phyloP scores from a whole-genome alignment of 2,888 invertebrate species.

The Anagyrus pseudococci region DNA sequence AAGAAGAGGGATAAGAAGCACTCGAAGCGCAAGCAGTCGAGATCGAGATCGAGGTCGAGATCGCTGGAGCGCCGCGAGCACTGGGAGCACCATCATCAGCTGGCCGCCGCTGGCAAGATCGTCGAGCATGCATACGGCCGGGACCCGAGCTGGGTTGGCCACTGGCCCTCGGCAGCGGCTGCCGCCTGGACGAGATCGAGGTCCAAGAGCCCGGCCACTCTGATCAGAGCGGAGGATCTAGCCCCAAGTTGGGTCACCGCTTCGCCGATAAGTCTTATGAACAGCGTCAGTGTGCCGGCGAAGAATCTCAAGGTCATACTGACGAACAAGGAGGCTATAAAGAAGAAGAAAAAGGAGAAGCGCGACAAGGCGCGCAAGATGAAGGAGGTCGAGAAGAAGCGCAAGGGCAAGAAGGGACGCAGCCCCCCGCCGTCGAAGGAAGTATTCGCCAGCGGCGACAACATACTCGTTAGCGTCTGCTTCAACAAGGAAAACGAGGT shows the following conservation, averaged over 20 bases:
- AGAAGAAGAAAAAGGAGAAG: conserved; percentile 63
- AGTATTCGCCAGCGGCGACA: conserved; percentile 91
- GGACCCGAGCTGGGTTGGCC: no score
- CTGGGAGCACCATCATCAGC: conserved; percentile 52
- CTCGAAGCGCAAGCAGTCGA: conserved; percentile 52
- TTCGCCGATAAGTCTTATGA: conserved; percentile 65
- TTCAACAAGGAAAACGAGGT: conserved; percentile 72
- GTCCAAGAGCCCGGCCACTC: conserved; percentile 60
- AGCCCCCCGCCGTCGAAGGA: conserved; percentile 81
- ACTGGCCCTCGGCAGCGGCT: no score
- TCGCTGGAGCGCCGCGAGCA: conserved; percentile 49
- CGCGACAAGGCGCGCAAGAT: conserved; percentile 51
- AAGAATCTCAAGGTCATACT: conserved; percentile 69
- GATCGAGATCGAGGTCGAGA: conserved; percentile 45
- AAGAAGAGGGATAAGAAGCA: conserved; percentile 57
- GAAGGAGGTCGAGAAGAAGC: conserved; percentile 55
- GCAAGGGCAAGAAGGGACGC: conserved; percentile 61
- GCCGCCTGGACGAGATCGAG: conserved; percentile 71
- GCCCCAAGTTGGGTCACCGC: conserved; percentile 64
- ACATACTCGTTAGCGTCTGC: conserved; percentile 90
- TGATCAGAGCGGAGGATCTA: conserved; percentile 41
- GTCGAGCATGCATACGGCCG: conserved; percentile 45
- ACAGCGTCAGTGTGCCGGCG: conserved; percentile 60
- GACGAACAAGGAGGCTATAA: conserved; percentile 65
- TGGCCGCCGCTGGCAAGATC: conserved; percentile 46